phyloP scores from a whole-genome alignment of 2,888 invertebrate genomes.

The Spisula subtruncata region DNA sequence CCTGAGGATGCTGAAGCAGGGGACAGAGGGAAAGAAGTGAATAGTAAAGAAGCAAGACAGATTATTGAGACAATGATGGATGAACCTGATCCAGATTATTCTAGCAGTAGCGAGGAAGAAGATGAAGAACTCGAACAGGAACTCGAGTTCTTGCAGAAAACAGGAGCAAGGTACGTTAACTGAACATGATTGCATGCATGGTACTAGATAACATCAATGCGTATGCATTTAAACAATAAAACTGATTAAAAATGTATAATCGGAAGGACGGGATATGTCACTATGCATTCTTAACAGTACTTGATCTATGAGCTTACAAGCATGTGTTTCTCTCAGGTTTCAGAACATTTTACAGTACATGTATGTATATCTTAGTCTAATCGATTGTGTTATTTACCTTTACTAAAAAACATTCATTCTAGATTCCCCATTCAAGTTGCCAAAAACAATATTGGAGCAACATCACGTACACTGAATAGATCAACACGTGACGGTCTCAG shows the following conservation, averaged over 20 bases:
- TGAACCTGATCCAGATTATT: conserved; percentile 77
- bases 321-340: no score
- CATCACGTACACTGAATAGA: not conserved
- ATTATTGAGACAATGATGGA: conserved; percentile 68
- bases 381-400: not conserved
- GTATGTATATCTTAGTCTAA: not conserved
- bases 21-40: not conserved
- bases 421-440: not conserved
- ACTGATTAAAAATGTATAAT: no score
- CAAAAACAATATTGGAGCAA: not conserved
- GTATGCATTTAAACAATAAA: no score
- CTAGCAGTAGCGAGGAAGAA: conserved; percentile 57
- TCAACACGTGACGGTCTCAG: not conserved
- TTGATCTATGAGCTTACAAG: no score
- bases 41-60: conserved; percentile 61
- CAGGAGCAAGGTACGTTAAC: conserved; percentile 61
- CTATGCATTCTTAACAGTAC: no score
- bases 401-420: not conserved
- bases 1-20: not conserved
- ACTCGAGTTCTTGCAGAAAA: conserved; percentile 54
- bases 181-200: not conserved
- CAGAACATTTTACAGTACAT: no score
- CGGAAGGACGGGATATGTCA: no score
- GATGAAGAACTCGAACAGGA: conserved; percentile 50
- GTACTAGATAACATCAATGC: no score